These are phyloP conservation scores for Lepeophtheirus salmonis DNA, from an alignment of 1,140 invertebrate genomes.

Conservation along the genomic window DNA sequence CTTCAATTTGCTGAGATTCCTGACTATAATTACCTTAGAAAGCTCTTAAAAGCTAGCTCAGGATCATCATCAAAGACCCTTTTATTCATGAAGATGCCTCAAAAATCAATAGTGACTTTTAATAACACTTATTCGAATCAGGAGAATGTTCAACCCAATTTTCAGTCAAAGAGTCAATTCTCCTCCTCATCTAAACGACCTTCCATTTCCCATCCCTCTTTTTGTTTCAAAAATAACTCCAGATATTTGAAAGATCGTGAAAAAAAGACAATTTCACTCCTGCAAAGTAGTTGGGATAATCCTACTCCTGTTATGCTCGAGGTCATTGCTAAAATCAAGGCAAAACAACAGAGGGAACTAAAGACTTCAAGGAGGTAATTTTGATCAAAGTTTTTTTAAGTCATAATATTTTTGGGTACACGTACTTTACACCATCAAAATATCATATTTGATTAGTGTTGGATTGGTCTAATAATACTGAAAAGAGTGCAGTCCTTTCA, in stretches of 20 bases:
- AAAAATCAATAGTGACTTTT: background rate
- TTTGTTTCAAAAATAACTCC: background rate
- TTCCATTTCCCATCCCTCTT: background rate
- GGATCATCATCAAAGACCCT: background rate
- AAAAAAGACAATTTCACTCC: background rate
- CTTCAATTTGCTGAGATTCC: background rate
- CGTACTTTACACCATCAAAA: too few relatives aligned
- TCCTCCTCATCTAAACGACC: background rate
- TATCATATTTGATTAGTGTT: too few relatives aligned
- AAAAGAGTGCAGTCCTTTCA: too few relatives aligned
- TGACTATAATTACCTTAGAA: background rate
- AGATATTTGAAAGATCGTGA: background rate
- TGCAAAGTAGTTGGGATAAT: constrained; percentile 19
- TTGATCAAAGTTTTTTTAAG: too few relatives aligned
- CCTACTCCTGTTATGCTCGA: constrained; percentile 23
- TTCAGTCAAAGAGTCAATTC: background rate
- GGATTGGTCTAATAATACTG: too few relatives aligned
- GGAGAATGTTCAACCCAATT: background rate
- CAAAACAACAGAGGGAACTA: background rate
- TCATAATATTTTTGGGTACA: too few relatives aligned
- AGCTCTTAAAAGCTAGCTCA: background rate
- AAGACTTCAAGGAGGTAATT: background rate
- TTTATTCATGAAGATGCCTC: background rate
- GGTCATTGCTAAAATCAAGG: constrained; percentile 22
- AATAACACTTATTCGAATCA: background rate